A percentile compares a stretch with the other conserved stretches of the same genome.
phyloP scores from a whole-genome alignment of 2,113 vertebrate genomes.

The Myodes glareolus region DNA sequence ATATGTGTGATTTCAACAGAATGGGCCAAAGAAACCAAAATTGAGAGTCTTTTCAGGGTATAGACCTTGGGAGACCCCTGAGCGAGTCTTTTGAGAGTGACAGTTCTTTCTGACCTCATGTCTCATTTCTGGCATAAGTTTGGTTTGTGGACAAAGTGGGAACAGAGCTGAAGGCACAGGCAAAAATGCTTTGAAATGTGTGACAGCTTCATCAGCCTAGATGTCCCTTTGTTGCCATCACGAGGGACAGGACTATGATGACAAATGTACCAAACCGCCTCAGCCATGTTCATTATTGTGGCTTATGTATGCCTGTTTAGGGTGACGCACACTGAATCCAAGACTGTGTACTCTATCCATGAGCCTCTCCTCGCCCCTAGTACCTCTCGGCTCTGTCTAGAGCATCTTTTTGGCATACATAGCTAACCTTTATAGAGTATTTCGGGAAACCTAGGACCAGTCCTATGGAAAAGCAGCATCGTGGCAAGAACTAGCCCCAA shows the following conservation, averaged over 20 bases:
- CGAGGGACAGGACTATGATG: fast-evolving
- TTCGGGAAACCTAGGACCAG: not conserved
- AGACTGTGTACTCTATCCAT: too few species aligned
- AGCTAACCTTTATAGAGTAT: not conserved
- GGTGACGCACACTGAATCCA: too few species aligned
- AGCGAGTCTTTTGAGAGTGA: not conserved
- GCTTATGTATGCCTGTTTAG: not conserved
- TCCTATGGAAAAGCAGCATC: not conserved
- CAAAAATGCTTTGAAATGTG: not conserved
- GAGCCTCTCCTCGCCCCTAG: too few species aligned
- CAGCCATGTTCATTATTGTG: too few species aligned
- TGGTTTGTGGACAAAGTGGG: not conserved
- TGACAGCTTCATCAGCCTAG: not conserved
- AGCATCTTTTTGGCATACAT: not conserved
- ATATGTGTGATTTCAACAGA: not conserved
- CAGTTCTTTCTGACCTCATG: not conserved
- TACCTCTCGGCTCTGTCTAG: not conserved
- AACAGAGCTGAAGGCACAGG: not conserved
- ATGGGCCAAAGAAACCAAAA: not conserved
- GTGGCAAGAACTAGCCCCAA: not conserved
- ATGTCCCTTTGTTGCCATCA: not conserved
- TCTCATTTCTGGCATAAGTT: not conserved
- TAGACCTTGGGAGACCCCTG: not conserved
- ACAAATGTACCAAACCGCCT: not conserved
- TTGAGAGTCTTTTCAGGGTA: not conserved